Conservation (phyloP, 2,888 invertebrate species). For the Mesoligia furuncula region DNA sequence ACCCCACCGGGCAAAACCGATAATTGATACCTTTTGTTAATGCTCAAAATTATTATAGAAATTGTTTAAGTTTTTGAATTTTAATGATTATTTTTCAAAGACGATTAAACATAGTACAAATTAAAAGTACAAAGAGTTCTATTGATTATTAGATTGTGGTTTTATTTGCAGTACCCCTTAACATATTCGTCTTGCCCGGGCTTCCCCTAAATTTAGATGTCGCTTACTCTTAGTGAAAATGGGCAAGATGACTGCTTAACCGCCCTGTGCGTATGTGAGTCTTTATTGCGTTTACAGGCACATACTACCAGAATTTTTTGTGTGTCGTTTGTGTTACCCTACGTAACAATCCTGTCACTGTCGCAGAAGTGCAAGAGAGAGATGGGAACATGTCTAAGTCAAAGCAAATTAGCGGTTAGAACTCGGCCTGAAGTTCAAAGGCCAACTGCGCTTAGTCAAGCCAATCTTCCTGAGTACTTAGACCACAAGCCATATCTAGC, state of each 20-base stretch:
- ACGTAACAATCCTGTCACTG: neutral
- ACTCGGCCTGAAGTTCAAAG: slow-evolving; percentile 1
- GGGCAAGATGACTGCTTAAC: neutral
- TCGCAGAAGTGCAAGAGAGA: neutral
- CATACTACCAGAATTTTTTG: neutral
- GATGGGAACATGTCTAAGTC: neutral
- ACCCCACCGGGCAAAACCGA: too few species aligned
- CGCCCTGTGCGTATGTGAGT: neutral
- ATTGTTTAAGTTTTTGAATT: too few species aligned
- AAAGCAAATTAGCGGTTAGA: too few species aligned
- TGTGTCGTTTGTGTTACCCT: neutral
- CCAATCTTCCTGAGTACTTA: neutral
- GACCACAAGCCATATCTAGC: neutral
- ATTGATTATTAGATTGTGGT: too few species aligned
- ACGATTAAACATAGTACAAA: too few species aligned
- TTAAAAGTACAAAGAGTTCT: too few species aligned
- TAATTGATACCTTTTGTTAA: too few species aligned
- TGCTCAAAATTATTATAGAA: too few species aligned
- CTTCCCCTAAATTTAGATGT: too few species aligned
- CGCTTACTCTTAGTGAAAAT: neutral
- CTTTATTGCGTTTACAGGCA: neutral
- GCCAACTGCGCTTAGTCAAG: neutral
- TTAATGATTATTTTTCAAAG: too few species aligned
- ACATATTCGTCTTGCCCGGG: too few species aligned
- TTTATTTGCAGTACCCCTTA: too few species aligned